Conservation (phyloP, 2,797 vertebrate species). For the Macropus fuliginosus region DNA sequence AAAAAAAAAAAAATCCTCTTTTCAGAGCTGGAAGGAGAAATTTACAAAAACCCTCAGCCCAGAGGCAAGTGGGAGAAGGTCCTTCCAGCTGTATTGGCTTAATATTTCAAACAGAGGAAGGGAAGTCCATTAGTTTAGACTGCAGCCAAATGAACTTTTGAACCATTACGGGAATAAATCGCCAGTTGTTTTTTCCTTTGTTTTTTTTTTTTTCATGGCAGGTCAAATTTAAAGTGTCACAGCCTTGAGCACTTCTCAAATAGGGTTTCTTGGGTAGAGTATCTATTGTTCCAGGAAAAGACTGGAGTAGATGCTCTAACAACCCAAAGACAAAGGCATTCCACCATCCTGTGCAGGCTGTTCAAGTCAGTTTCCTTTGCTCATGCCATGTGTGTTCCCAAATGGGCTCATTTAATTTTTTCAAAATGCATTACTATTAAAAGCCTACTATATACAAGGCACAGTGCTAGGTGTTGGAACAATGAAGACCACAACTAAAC, state of each 20-base stretch:
- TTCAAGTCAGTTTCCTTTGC: background rate
- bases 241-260: background rate
- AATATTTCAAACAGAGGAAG: background rate
- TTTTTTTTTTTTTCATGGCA: background rate
- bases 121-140: background rate
- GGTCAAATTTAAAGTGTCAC: background rate
- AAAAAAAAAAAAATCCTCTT: background rate
- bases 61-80: background rate
- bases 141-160: constrained; percentile 4
- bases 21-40: background rate
- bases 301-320: background rate
- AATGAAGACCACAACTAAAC: background rate
- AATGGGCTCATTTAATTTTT: background rate
- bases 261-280: background rate
- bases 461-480: background rate
- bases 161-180: constrained; percentile 4
- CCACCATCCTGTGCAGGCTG: background rate
- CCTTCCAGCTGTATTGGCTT: background rate
- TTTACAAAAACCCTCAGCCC: background rate
- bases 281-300: background rate
- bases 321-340: background rate
- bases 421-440: background rate
- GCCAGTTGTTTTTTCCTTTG: background rate
- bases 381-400: background rate
- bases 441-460: background rate